A percentile compares a stretch with the other conserved stretches of the same genome.
Conservation (phyloP, 2,797 vertebrate genomes). For the Rousettus madagascariensis region DNA sequence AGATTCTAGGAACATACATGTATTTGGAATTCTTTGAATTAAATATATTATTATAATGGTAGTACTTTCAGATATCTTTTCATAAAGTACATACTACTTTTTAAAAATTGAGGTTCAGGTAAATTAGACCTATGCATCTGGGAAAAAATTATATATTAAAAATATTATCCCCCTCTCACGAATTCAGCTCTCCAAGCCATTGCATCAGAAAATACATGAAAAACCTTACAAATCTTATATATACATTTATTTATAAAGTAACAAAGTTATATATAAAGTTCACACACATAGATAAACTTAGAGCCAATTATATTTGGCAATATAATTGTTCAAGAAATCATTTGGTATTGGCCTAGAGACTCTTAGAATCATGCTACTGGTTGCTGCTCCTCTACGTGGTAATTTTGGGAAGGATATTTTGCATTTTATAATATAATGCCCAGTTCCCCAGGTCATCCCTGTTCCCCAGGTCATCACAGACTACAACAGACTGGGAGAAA, state of each 20-base stretch:
- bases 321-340: background rate
- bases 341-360: background rate
- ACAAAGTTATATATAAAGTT: background rate
- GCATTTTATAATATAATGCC: background rate
- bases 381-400: background rate
- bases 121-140: background rate
- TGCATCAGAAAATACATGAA: slow-evolving; percentile 1
- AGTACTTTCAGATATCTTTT: background rate
- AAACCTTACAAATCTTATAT: background rate
- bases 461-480: background rate
- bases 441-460: background rate
- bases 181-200: background rate
- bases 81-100: background rate
- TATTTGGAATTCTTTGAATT: slow-evolving; percentile 30
- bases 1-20: background rate
- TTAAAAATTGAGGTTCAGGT: background rate
- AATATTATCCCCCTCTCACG: background rate
- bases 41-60: background rate
- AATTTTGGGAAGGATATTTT: background rate
- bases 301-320: background rate
- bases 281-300: background rate
- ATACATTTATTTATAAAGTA: background rate
- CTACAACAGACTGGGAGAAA: background rate
- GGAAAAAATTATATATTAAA: background rate
- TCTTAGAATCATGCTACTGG: background rate